phyloP scores from a whole-genome alignment of 2,888 invertebrate genomes.

The Mimas tiliae region DNA sequence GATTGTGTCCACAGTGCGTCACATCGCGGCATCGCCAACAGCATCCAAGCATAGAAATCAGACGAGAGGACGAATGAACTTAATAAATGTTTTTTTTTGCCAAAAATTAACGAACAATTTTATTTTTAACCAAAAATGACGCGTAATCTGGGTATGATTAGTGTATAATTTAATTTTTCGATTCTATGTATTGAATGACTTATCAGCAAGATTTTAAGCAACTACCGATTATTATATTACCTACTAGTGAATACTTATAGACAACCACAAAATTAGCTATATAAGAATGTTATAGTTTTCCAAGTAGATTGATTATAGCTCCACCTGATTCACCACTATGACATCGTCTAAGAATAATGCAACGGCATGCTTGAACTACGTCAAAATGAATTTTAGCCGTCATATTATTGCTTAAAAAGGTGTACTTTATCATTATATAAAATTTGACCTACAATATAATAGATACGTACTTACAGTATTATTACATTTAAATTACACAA shows the following conservation, averaged over 20 bases:
- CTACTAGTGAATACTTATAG: no score
- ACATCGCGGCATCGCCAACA: slow-evolving; percentile 52
- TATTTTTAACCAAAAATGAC: slow-evolving; percentile 25
- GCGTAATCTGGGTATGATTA: slow-evolving; percentile 24
- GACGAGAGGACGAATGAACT: slow-evolving; percentile 60
- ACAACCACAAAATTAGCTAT: not conserved
- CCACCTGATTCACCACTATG: not conserved
- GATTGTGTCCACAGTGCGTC: slow-evolving; percentile 61
- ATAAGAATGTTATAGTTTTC: not conserved
- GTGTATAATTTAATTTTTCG: not conserved
- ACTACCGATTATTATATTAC: not conserved
- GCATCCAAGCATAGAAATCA: slow-evolving; percentile 84
- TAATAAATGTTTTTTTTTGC: slow-evolving; percentile 30
- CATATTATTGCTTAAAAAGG: no score
- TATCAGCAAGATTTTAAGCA: not conserved
- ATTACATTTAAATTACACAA: slow-evolving; percentile 4
- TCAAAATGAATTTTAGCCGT: no score
- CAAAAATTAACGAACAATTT: not conserved
- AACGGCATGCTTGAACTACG: no score
- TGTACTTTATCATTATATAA: not conserved
- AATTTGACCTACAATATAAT: not conserved
- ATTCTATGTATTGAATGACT: slow-evolving; percentile 1
- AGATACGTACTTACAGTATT: not conserved
- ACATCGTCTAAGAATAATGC: no score
- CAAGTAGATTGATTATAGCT: not conserved